These are phyloP conservation scores for Lasioglossum lativentre DNA, from an alignment of 2,888 invertebrate species.

Conservation along the genomic window DNA sequence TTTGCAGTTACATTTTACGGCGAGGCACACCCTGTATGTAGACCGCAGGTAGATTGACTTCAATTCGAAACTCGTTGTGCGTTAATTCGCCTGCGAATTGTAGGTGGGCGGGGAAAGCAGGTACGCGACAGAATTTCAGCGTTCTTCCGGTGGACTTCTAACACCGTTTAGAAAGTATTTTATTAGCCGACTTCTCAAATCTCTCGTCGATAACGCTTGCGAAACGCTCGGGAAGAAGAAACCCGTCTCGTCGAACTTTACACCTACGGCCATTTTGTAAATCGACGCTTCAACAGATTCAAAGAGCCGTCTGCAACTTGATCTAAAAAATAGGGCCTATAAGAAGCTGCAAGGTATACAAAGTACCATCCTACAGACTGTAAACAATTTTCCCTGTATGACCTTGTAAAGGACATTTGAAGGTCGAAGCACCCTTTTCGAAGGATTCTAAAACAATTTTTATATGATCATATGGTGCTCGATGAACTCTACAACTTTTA, in stretches of 20 bases:
- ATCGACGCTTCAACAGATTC: not conserved
- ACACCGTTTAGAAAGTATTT: constrained; percentile 56
- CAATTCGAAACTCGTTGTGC: not conserved
- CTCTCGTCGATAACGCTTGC: not conserved
- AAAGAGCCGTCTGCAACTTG: too few relatives aligned
- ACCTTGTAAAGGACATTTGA: not conserved
- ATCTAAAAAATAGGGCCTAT: not conserved
- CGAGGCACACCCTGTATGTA: constrained; percentile 1
- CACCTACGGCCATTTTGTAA: not conserved
- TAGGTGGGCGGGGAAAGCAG: constrained; percentile 21
- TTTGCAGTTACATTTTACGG: not conserved
- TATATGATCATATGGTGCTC: not conserved
- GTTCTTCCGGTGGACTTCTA: constrained; percentile 36
- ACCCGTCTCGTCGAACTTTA: not conserved
- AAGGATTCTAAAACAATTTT: not conserved
- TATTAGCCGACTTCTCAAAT: constrained; percentile 16
- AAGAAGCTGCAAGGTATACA: too few relatives aligned
- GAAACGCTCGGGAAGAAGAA: not conserved
- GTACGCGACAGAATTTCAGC: constrained; percentile 33
- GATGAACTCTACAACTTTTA: not conserved
- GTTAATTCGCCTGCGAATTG: not conserved
- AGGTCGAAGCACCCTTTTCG: not conserved
- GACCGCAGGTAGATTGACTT: not conserved
- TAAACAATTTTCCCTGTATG: not conserved
- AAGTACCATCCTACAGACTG: too few relatives aligned